Evolutionary conservation across 2,113 vertebrate genomes (phyloP).

Genomic region (Numida meleagris): DNA sequence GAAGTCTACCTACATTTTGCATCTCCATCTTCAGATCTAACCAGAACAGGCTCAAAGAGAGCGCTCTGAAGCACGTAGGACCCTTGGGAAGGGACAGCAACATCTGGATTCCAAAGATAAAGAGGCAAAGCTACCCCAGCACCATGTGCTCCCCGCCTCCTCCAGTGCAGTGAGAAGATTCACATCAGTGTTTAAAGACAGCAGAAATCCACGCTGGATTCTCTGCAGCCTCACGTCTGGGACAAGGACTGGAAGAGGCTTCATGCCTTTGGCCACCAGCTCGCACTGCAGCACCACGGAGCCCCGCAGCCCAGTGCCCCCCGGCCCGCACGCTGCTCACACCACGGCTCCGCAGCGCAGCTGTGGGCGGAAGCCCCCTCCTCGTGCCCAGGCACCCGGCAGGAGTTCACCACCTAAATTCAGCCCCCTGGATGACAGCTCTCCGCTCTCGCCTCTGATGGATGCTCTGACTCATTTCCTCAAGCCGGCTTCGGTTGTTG

Average conservation of each 20-base stretch:
- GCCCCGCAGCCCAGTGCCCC: background rate
- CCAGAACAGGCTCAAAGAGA: background rate
- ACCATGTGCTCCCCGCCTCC: background rate
- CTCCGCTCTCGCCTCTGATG: background rate
- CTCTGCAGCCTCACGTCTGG: background rate
- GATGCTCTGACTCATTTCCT: constrained; percentile 18
- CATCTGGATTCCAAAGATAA: background rate
- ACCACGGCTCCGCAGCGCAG: background rate
- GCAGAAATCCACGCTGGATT: background rate
- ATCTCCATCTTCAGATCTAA: background rate
- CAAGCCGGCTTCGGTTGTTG: background rate
- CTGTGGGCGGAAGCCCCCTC: background rate
- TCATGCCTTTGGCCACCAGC: background rate
- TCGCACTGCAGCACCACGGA: accelerated
- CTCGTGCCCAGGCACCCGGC: background rate
- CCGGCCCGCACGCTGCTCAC: background rate
- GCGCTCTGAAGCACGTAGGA: accelerated
- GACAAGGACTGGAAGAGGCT: background rate
- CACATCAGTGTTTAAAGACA: accelerated
- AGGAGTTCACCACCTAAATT: background rate
- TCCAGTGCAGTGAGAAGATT: accelerated
- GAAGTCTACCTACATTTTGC: background rate
- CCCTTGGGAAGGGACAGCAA: background rate
- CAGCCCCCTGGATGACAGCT: background rate
- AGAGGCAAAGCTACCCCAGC: background rate